Base-by-base conservation (phyloP, 2,888 invertebrate genomes). In the Drosophila neotestacea region DNA sequence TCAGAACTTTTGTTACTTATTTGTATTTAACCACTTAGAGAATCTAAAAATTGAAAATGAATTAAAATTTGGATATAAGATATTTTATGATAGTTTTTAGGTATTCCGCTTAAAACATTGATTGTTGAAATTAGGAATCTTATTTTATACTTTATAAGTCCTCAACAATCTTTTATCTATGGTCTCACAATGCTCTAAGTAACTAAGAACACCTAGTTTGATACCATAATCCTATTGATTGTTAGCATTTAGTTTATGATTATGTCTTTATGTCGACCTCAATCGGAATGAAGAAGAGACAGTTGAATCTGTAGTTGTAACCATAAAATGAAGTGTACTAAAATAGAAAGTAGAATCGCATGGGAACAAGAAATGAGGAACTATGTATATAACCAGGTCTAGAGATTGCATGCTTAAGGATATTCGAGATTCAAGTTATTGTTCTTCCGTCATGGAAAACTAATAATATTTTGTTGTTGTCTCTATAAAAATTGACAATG, bases 341-440 rank as follows among this genome's bases (percentile, higher is more conserved):
- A 60, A 75, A 59, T 59, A 77, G 86, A 70, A 80, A 77, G 73
- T 73, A 65, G 46, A 54, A 65, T 71, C 60, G 42, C 48, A 27
- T 42, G 41, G 41, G 62, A 50, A 32, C 63, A 32, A 42, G 51
- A 34, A 13, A 32, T 6, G 32, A 32, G 32, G 32, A 7, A 9
- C 32, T 32, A 47, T 9, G 13, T 10, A 28, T 42, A 32, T 13
- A 36, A 36, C 28, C 34, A 55, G 54, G 34, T 16, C 32, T 10
- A 10, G 16, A 38, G 66, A 86, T 84, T 84, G 84, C 84, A 84
- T 84, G 84, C 67, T 63, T 52, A 70, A 69, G 52, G 73, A 63
- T 78, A 84, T 72, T 80, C 34, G 50, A 54, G 61, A 67, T 65
- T 48, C 6, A 28, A 46, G 65, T 63, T 38, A 36, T 79, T 52